phyloP scores from a whole-genome alignment of 2,113 vertebrate genomes.

The Apteryx owenii region DNA sequence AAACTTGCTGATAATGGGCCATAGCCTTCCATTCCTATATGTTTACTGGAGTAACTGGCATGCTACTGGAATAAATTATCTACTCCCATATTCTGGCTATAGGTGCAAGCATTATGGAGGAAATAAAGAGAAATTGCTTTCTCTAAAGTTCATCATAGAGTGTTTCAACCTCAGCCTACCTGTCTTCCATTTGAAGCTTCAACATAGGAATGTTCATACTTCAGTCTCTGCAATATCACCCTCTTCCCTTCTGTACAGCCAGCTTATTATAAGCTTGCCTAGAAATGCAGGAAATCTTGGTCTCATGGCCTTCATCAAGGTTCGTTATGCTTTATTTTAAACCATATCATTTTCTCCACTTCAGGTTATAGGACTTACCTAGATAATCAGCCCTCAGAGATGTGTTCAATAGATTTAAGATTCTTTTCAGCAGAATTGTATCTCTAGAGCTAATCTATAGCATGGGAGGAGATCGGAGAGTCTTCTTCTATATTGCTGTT shows the following conservation, averaged over 20 bases:
- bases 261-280: background rate
- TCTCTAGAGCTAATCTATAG: background rate
- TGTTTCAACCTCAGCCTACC: background rate
- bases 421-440: background rate
- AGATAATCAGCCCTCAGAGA: background rate
- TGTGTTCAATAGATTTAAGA: background rate
- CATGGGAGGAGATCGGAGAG: background rate
- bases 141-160: background rate
- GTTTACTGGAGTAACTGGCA: background rate
- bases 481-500: background rate
- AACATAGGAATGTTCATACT: fast-evolving
- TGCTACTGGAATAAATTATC: background rate
- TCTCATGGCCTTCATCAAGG: background rate
- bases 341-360: background rate
- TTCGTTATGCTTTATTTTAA: background rate
- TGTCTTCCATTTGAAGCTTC: background rate
- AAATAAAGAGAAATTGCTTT: background rate
- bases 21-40: background rate
- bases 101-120: background rate
- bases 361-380: background rate
- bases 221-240: background rate
- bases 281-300: background rate
- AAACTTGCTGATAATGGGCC: background rate
- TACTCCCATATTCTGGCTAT: background rate
- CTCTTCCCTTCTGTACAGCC: background rate